A percentile compares a stretch with the other conserved stretches of the same genome.
These are phyloP conservation scores for Polyommatus iphigenia DNA, from an alignment of 2,888 invertebrate species.

Conservation along the genomic window DNA sequence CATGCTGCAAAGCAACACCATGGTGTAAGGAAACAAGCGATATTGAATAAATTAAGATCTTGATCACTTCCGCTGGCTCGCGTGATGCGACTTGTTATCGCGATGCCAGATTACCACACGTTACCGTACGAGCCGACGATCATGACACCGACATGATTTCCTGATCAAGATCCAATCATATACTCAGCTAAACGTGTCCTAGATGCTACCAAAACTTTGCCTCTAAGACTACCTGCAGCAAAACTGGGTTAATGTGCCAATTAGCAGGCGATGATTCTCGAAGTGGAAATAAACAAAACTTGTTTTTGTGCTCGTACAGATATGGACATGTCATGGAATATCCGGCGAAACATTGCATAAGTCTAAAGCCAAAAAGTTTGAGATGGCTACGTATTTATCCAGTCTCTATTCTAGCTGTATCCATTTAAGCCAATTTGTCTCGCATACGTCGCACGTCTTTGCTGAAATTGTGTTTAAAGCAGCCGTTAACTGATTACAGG, in stretches of 20 bases:
- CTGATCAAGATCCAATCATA: not conserved
- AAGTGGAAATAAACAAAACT: not conserved
- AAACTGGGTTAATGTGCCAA: not conserved
- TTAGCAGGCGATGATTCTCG: conserved; percentile 2
- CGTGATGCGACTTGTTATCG: conserved; percentile 27
- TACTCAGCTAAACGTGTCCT: not conserved
- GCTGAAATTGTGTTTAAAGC: conserved; percentile 28
- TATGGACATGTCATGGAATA: not conserved
- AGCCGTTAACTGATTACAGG: conserved; percentile 81
- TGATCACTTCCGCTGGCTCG: conserved; percentile 23
- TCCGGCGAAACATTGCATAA: not conserved
- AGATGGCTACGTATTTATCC: not conserved
- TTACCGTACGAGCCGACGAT: conserved; percentile 20
- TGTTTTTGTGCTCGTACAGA: not conserved
- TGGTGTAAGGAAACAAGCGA: conserved; percentile 16
- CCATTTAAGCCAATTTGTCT: conserved; percentile 14
- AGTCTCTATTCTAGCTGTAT: not conserved
- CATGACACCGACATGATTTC: conserved; percentile 11
- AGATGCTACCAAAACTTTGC: not conserved
- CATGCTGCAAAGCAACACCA: not conserved
- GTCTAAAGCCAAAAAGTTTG: not conserved
- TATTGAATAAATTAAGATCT: conserved; percentile 28
- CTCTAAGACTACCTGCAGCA: conserved; percentile 7
- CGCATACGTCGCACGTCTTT: not conserved
- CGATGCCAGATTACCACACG: not conserved